Conservation (phyloP, 1,140 invertebrate genomes). For the Dolichoris vasculosae region DNA sequence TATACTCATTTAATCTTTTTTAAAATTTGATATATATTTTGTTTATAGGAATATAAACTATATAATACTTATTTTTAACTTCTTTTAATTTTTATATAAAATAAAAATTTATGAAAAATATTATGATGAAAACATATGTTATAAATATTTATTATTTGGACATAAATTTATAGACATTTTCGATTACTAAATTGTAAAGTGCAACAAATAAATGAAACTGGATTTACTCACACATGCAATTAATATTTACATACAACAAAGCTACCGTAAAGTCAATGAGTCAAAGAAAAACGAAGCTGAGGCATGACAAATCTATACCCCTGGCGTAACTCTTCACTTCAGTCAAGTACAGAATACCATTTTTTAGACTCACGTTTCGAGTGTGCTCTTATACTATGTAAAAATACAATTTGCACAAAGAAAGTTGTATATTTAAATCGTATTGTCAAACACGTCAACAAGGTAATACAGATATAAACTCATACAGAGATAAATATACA, state of each 20-base stretch:
- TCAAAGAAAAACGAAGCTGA: not conserved
- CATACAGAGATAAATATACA: not conserved
- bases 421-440: not conserved
- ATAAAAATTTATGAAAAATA: too few species aligned
- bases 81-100: too few species aligned
- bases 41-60: too few species aligned
- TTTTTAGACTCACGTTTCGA: not conserved
- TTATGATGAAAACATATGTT: too few species aligned
- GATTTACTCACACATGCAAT: not conserved
- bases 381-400: not conserved
- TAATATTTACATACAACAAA: not conserved
- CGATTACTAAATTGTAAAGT: too few species aligned
- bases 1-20: too few species aligned
- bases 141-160: too few species aligned
- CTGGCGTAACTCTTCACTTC: not conserved
- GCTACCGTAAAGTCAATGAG: not conserved
- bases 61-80: too few species aligned
- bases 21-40: too few species aligned
- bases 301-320: not conserved
- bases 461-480: not conserved
- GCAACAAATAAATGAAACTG: not conserved
- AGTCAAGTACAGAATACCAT: not conserved
- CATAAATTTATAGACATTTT: too few species aligned
- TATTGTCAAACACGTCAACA: not conserved
- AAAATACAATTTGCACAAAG: conserved; percentile 7